Base-by-base conservation (phyloP, 2,888 invertebrate species). In the Torymus auratus region DNA sequence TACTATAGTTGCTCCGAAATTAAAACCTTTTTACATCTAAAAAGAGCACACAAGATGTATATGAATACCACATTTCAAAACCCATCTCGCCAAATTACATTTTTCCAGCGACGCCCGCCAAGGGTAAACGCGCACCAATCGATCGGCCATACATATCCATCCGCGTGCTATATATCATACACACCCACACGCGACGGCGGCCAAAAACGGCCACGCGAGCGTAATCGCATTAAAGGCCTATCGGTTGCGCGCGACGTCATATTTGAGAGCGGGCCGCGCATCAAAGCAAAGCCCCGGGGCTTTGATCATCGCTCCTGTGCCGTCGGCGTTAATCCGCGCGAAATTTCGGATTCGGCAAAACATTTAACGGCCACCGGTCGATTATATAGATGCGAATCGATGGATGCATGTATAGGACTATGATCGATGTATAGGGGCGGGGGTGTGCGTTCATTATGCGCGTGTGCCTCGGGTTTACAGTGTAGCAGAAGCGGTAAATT, bases 241-340 rank as follows among this genome's bases (percentile, higher is more conserved):
- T 7, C 56, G 23, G 7, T 1, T 10, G 28, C 17, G 7, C 53
- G 58, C 50, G 58, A 17, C 78, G 68, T 72, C 72, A 65, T 64
- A 68, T 77, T 70, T 70, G 77, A 77, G 70, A 55, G 68, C 20
- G 15, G 12, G n/a, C 20, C 11, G 53, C 28, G 41, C 53, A 41
- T 74, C 69, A 79, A 79, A 79, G 79, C 56, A 13, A 73, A 71
- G 60, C 20, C 41, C 61, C 72, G 52, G 13, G 50, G 61, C 78
- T 78, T 78, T 78, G 78, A 78, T 72, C 72, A 55, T 72, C 65
- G 71, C 58, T 64, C 58, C 74, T 15, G n/a, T 12, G 20, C 56
- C 23, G 68, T 50, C 15, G 58, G 74, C 80, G 60, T 80, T 76
- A 80, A 76, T 80, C 75, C 67, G 55, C 80, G 60, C 61, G 65